Conservation (phyloP, 2,888 invertebrate species). For the Polyommatus icarus region DNA sequence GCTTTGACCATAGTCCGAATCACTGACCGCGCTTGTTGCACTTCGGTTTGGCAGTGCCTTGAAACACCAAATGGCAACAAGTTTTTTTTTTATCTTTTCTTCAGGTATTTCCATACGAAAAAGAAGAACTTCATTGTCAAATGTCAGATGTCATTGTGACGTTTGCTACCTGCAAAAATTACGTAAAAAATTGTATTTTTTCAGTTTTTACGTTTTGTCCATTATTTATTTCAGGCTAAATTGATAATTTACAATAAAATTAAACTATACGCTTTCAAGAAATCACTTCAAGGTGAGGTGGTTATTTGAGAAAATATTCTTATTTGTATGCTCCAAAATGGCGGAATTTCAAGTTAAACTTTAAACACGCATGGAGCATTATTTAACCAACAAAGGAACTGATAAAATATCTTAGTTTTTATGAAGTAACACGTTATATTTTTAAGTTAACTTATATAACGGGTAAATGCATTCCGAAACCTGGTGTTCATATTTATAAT, state of each 20-base stretch:
- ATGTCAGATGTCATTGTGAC: slow-evolving; percentile 15
- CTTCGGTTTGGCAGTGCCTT: no score
- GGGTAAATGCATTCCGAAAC: slow-evolving; percentile 63
- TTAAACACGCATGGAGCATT: slow-evolving; percentile 20
- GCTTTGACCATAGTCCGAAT: no score
- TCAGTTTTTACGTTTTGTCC: background rate
- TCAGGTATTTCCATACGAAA: no score
- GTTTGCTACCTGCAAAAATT: background rate
- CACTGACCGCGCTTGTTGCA: no score
- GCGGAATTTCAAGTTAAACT: slow-evolving; percentile 43
- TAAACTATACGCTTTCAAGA: background rate
- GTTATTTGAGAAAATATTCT: slow-evolving; percentile 28
- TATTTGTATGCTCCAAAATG: slow-evolving; percentile 44
- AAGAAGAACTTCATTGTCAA: background rate
- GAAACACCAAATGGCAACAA: no score
- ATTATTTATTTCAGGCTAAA: background rate
- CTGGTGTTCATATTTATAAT: slow-evolving; percentile 53
- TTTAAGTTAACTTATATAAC: slow-evolving; percentile 34
- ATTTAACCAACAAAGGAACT: slow-evolving; percentile 10
- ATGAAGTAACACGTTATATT: slow-evolving; percentile 25
- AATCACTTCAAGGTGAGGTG: background rate
- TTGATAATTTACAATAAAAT: background rate
- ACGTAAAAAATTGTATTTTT: slow-evolving; percentile 19
- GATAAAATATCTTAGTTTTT: slow-evolving; percentile 29
- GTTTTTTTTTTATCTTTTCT: no score